Evolutionary conservation across 1,140 invertebrate genomes (phyloP).

Genomic region (Trypoxylus dichotomus): DNA sequence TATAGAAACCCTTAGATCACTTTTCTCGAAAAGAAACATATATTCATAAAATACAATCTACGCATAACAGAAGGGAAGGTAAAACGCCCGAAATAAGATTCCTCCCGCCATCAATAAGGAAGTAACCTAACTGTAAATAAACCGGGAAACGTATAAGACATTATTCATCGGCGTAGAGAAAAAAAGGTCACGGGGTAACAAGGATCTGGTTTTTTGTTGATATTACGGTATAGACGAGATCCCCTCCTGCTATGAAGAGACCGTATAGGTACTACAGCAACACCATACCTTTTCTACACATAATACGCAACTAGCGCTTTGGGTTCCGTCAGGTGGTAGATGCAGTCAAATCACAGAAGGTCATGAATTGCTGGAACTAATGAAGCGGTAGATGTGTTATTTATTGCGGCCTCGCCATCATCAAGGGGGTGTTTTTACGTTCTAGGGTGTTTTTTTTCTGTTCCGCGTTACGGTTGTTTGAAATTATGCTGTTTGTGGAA

Average conservation of each 20-base stretch:
- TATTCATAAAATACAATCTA: background rate
- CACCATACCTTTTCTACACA: background rate
- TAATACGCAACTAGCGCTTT: background rate
- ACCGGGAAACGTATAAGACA: background rate
- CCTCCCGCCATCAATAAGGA: background rate
- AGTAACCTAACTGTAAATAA: conserved; percentile 19
- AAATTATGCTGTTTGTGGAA: conserved; percentile 8
- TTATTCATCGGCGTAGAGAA: background rate
- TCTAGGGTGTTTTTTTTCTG: background rate
- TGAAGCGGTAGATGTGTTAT: conserved; percentile 21
- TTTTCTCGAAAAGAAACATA: background rate
- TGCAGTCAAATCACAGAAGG: conserved; percentile 14
- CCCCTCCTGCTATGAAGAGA: background rate
- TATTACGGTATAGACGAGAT: background rate
- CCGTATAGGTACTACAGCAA: background rate
- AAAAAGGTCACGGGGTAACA: conserved; percentile 22
- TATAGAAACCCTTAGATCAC: background rate
- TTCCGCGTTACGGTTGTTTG: background rate
- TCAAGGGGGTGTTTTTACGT: background rate
- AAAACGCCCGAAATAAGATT: background rate
- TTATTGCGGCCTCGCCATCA: conserved; percentile 1
- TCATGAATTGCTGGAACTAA: conserved; percentile 9
- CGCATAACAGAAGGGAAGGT: background rate
- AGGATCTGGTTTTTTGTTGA: conserved; percentile 24
- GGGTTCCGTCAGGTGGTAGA: background rate